phyloP scores from a whole-genome alignment of 2,888 invertebrate genomes.

The Strigamia crassipes region DNA sequence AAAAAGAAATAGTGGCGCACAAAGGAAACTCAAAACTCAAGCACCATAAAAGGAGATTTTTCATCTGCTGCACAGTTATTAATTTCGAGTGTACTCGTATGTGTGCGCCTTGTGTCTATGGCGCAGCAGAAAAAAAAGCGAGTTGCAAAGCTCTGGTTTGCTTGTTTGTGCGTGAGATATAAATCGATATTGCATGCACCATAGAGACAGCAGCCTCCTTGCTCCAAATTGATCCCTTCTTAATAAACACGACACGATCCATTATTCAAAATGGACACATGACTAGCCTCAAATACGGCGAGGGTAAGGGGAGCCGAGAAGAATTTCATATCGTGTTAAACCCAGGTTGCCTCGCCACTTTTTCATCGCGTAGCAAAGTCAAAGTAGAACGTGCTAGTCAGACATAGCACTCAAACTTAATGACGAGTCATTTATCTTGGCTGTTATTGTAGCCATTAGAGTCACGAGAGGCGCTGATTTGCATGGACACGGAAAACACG shows the following conservation, averaged over 20 bases:
- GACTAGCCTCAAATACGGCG: not conserved
- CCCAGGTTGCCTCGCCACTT: not conserved
- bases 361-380: not conserved
- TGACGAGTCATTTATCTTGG: conserved; percentile 1
- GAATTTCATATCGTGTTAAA: not conserved
- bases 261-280: not conserved
- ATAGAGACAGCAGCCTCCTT: not conserved
- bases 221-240: not conserved
- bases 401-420: not conserved
- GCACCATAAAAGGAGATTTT: not conserved
- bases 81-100: not conserved
- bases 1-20: not conserved
- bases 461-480: not conserved
- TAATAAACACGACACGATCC: conserved; percentile 10
- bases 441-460: conserved; percentile 10
- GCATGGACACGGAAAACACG: not conserved
- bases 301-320: not conserved
- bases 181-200: not conserved
- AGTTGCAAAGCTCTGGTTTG: not conserved
- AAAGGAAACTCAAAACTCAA: not conserved
- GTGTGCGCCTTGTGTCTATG: no score
- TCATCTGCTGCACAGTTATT: not conserved
- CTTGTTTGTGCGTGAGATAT: not conserved
- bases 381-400: not conserved
- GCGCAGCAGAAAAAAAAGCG: not conserved